Conservation (phyloP, 2,888 invertebrate genomes). For the Lysandra coridon region DNA sequence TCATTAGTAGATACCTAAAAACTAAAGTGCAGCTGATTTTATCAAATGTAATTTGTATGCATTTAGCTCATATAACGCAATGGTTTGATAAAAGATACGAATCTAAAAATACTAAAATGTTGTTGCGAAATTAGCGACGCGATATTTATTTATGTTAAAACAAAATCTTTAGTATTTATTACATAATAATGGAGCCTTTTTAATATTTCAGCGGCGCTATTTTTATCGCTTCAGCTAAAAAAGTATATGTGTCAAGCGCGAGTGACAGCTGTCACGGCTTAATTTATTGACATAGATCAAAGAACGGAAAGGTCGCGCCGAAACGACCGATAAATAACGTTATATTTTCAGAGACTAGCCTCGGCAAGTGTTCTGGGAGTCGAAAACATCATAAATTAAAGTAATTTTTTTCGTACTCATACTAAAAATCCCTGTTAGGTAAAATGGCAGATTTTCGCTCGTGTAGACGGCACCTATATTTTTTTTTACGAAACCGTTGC, state of each 20-base stretch:
- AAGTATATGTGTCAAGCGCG: slow-evolving; percentile 19
- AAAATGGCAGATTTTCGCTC: not conserved
- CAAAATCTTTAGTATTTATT: not conserved
- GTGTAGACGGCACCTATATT: not conserved
- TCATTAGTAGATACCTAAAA: not conserved
- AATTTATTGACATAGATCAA: slow-evolving; percentile 28
- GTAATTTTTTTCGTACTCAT: not conserved
- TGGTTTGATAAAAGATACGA: too few species aligned
- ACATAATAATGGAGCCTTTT: not conserved
- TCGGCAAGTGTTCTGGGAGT: not conserved
- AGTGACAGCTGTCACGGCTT: slow-evolving; percentile 21
- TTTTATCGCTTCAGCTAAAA: slow-evolving; percentile 23
- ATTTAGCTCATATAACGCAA: not conserved
- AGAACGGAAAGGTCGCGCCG: slow-evolving; percentile 21
- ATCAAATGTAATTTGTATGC: not conserved
- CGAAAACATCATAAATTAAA: not conserved
- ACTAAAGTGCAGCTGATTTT: not conserved
- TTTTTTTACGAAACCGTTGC: not conserved
- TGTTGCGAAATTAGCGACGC: too few species aligned
- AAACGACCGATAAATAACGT: slow-evolving; percentile 22
- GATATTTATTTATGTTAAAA: too few species aligned
- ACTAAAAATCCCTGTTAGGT: not conserved
- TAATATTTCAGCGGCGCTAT: not conserved
- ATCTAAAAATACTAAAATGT: too few species aligned
- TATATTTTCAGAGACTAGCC: slow-evolving; percentile 6